Evolutionary conservation across 2,797 vertebrate genomes (phyloP), one percentile per base, ranked within the genome.

Genomic region (Pseudomugil gertrudae): DNA sequence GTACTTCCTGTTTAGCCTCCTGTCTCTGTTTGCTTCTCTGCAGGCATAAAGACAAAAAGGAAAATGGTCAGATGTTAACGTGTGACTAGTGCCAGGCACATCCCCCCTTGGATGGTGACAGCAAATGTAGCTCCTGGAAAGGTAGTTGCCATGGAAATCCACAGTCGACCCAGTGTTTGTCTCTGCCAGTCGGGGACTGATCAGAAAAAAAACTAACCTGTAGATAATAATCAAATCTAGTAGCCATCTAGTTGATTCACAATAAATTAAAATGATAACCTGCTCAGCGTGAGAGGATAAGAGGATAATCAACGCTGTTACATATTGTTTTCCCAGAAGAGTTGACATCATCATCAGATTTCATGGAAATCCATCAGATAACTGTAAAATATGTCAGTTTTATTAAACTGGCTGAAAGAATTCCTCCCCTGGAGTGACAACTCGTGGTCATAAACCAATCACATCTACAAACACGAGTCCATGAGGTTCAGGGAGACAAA

Each of bases 111-210:
- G 47, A 62, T 24, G 32, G 29, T 40, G 60, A 53, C 30, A 14
- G 55, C 52, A 7, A 57, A 40, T 48, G 1, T 9, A 63, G 74
- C 83, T 68, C 61, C 67, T 60, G 70, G 80, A 69, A 29, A 73
- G 63, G 57, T 40, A n/a, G 90, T 89, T 88, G 80, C 90, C 87
- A 90, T 90, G 89, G 90, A 78, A 88, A 93, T 85, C 57, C 58
- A 58, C 68, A 53, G 80, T 62, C 50, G 69, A 73, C 27, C 38
- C 66, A 4, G 59, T 70, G 79, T 80, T 82, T 87, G 79, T 64
- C 67, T 78, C 74, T 24, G 45, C 36, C 57, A 7, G 74, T 53
- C n/a, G 76, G 47, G 14, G 63, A 78, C 4, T 43, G 76, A 80
- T 79, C 79, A 86, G 33, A 43, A 26, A 58, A 23, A 66, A 57